A percentile compares a stretch with the other conserved stretches of the same genome.
Evolutionary conservation across 2,113 vertebrate species (phyloP).

Genomic region (Pantherophis guttatus): DNA sequence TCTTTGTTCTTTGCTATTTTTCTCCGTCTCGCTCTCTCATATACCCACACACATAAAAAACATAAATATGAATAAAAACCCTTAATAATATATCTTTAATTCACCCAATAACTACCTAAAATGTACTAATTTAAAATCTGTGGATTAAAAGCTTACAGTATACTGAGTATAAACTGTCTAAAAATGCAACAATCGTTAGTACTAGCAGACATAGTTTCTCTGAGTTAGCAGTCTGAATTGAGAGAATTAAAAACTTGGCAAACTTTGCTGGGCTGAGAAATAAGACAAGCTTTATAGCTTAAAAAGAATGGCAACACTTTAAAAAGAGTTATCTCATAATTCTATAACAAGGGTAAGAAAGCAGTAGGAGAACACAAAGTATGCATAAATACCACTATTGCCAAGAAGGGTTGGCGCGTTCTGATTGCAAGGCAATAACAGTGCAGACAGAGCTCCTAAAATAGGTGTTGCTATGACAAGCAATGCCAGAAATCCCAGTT

Average conservation of each 20-base stretch:
- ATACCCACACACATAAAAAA: neutral
- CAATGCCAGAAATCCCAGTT: neutral
- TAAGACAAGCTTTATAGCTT: neutral
- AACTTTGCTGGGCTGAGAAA: neutral
- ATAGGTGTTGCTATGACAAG: neutral
- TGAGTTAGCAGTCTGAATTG: neutral
- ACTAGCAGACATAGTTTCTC: neutral
- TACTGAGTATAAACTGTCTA: neutral
- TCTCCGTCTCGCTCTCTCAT: neutral
- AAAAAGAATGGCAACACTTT: neutral
- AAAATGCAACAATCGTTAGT: neutral
- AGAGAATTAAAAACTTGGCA: neutral
- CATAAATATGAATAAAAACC: neutral
- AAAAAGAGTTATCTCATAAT: neutral
- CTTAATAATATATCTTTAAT: conserved; percentile 2
- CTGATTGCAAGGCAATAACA: neutral
- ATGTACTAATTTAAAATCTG: neutral
- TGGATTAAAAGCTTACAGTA: neutral
- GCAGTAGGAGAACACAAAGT: neutral
- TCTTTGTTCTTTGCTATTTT: neutral
- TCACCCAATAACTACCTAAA: neutral
- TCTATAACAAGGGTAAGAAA: neutral
- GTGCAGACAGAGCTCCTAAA: neutral
- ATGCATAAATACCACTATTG: neutral
- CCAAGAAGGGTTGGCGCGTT: neutral